Evolutionary conservation across 1,140 invertebrate genomes (phyloP).

Genomic region (Zaprionus lachaisei): DNA sequence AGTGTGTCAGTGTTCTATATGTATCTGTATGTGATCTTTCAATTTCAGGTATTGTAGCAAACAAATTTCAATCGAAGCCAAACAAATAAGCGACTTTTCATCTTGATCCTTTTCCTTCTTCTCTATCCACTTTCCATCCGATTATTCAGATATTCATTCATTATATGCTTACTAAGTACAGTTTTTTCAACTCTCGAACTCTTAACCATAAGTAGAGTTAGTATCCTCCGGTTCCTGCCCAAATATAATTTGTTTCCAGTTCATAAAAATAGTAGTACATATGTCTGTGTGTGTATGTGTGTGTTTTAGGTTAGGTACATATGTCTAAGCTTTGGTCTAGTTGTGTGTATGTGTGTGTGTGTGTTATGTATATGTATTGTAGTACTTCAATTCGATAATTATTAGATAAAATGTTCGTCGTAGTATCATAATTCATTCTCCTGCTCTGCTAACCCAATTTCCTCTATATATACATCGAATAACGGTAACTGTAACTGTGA

Average conservation of each 20-base stretch:
- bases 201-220: conserved; percentile 41
- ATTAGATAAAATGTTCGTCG: conserved; percentile 12
- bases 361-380: conserved; percentile 41
- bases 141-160: conserved; percentile 26
- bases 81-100: conserved; percentile 41
- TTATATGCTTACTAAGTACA: conserved; percentile 31
- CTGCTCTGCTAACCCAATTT: conserved; percentile 5
- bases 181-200: conserved; percentile 22
- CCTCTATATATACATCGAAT: conserved; percentile 10
- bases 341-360: conserved; percentile 48
- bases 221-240: conserved; percentile 27
- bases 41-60: conserved; percentile 79
- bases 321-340: conserved; percentile 80
- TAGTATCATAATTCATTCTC: not conserved
- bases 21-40: conserved; percentile 20
- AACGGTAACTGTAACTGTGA: conserved; percentile 12
- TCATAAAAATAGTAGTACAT: conserved; percentile 66
- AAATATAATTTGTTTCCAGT: not conserved
- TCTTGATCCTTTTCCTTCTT: not conserved
- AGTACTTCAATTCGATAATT: conserved; percentile 48
- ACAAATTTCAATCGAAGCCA: conserved; percentile 50
- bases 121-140: not conserved
- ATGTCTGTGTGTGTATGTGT: conserved; percentile 41
- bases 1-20: conserved; percentile 13
- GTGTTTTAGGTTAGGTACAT: conserved; percentile 56